Evolutionary conservation across 2,113 vertebrate genomes (phyloP), one percentile per base, ranked within the genome.

Genomic region (Patagioenas fasciata): DNA sequence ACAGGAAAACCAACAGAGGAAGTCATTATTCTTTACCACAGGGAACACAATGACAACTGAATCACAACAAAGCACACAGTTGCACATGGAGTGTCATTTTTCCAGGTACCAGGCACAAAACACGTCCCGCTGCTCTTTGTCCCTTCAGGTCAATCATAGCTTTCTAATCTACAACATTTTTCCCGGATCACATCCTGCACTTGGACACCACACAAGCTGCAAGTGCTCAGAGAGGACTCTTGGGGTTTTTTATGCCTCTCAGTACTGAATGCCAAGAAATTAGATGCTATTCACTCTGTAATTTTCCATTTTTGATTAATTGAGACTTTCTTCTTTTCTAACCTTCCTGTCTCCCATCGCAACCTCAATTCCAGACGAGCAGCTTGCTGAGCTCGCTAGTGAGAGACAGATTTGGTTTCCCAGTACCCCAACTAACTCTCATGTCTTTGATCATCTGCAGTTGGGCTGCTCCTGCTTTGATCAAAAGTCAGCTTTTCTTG

Each of bases 1-100:
- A 69, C 3, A 1, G 15, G 25, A 88, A 95, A 86, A 62, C 17
- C 29, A 61, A 20, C 24, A 38, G 4, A 71, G 44, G 54, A 71
- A 71, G 34, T n/a, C 32, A 51, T 2, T 6, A 29, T 71, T 66
- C 42, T 66, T 80, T 54, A 64, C 18, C 48, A 17, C 3, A 65
- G 28, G 54, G 65, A 61, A 65, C 14, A 65, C 8, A 34, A 12
- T 17, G 38, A 58, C 31, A 61, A 75, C 24, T 1, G 0, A 58
- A 71, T n/a, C 70, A 64, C 28, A 72, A 11, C 36, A 62, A 61
- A 40, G 4, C 10, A 4, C n/a, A 42, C n/a, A 62, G 11, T 0
- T 70, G n/a, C 13, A 36, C 0, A 0, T 1, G 1, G 50, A 16
- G 34, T 1, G 64, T 36, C 2, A 0, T 32, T 85, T 88, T 64